Base-by-base conservation (phyloP, 2,797 vertebrate species). In the Ptychadena robeensis region DNA sequence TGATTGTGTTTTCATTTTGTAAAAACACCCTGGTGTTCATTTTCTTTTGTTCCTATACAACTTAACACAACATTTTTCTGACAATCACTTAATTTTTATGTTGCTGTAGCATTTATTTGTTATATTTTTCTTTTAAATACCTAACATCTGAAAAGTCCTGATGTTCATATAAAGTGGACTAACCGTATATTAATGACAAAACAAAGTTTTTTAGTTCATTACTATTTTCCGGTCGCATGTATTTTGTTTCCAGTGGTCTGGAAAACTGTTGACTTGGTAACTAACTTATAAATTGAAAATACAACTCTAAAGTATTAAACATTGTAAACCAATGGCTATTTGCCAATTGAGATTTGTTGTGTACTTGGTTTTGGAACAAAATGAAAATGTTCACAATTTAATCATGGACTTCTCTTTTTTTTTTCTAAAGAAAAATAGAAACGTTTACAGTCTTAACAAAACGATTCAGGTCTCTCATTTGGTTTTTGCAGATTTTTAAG, bases 381-480 rank as follows among this genome's bases (percentile, higher is more conserved):
- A 86, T 89, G 86, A 85, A 88, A 88, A 90, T 65, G 82, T 70
- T 69, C 67, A 44, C 71, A 12, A 5, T 68, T 89, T 89, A 88
- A 81, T 72, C 88, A 89, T 40, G 86, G 87, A 86, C 57, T 87
- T 28, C 84, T 89, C 91, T 90, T 87, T 27, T 85, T 89, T 91
- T 90, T 91, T 88, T 87, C 85, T 88, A 14, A 61, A 27, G 8
- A 61, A 88, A 86, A 25, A 89, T 86, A 85, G 88, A 91, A 87
- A 88, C 89, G 90, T 95, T 95, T 95, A 94, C 92, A 94, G 85
- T 93, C 88, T 91, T 92, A 90, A 61, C 82, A 88, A 89, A 93
- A 93, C 91, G 93, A 94, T 92, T 95, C 93, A 95, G 93, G 92
- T 94, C 90, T 93, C 78, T 93, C 85, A 90, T 93, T 93, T 92